These are phyloP conservation scores for Melitaea athalia DNA, from an alignment of 2,888 invertebrate genomes.

Conservation along the genomic window DNA sequence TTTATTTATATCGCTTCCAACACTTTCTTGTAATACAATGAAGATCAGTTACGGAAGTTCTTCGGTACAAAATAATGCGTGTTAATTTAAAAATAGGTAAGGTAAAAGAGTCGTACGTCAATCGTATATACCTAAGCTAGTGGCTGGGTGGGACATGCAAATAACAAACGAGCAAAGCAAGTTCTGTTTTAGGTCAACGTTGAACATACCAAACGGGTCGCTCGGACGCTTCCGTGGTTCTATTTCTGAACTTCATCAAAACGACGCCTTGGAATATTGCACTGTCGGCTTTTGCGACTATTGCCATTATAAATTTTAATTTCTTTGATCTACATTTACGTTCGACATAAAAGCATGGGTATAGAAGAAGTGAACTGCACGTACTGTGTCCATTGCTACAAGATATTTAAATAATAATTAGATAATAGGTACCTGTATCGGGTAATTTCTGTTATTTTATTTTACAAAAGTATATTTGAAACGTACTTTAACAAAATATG, in stretches of 20 bases:
- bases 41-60: not conserved
- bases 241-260: slow-evolving; percentile 79
- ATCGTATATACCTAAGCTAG: slow-evolving; percentile 19
- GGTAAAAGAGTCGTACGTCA: slow-evolving; percentile 19
- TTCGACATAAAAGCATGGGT: not conserved
- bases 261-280: slow-evolving; percentile 60
- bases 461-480: too few relatives aligned
- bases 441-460: too few relatives aligned
- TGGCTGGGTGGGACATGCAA: slow-evolving; percentile 45
- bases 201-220: slow-evolving; percentile 82
- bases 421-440: too few relatives aligned
- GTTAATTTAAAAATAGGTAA: not conserved
- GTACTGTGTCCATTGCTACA: not conserved
- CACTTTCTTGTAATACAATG: not conserved
- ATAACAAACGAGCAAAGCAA: slow-evolving; percentile 81
- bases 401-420: not conserved
- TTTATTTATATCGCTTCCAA: not conserved
- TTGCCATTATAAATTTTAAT: slow-evolving; percentile 33
- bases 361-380: not conserved
- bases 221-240: slow-evolving; percentile 78
- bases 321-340: slow-evolving; percentile 18
- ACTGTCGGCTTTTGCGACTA: slow-evolving; percentile 65
- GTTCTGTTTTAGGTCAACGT: slow-evolving; percentile 82
- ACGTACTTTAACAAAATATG: too few relatives aligned
- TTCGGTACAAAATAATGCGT: not conserved